phyloP scores from a whole-genome alignment of 2,888 invertebrate species.

The Hirtodrosophila confusa region DNA sequence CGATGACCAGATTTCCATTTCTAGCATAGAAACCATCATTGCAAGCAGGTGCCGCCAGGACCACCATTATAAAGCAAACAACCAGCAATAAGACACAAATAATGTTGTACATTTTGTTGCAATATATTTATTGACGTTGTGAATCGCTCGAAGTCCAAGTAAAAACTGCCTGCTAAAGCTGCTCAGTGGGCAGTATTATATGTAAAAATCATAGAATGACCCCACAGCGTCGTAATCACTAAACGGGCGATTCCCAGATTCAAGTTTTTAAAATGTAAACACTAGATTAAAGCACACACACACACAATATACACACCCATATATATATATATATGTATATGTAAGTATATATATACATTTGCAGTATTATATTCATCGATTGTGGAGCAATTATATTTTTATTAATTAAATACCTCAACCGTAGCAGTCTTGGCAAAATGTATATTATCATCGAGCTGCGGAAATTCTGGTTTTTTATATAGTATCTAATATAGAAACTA shows the following conservation, averaged over 20 bases:
- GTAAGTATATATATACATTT: conserved; percentile 1
- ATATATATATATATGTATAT: not conserved
- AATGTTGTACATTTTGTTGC: conserved; percentile 27
- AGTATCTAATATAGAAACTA: too few relatives aligned
- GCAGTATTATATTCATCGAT: not conserved
- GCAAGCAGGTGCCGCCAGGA: conserved; percentile 43
- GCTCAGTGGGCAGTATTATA: conserved; percentile 28
- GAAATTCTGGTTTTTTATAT: conserved; percentile 2
- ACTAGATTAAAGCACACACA: conserved; percentile 12
- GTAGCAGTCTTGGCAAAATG: not conserved
- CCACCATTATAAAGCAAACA: not conserved
- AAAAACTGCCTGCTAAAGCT: conserved; percentile 29
- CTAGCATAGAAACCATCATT: conserved; percentile 34
- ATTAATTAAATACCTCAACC: conserved; percentile 5
- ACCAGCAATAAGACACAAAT: conserved; percentile 15
- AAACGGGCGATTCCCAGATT: conserved; percentile 59
- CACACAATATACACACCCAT: not conserved
- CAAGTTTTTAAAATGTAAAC: conserved; percentile 34
- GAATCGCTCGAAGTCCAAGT: conserved; percentile 20
- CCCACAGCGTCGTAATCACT: conserved; percentile 8
- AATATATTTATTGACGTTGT: not conserved
- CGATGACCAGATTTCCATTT: conserved; percentile 50
- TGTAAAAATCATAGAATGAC: conserved; percentile 8
- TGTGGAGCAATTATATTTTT: not conserved
- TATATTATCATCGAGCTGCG: not conserved